Conservation (phyloP, 1,140 invertebrate genomes). For the Zaprionus lachaisei region DNA sequence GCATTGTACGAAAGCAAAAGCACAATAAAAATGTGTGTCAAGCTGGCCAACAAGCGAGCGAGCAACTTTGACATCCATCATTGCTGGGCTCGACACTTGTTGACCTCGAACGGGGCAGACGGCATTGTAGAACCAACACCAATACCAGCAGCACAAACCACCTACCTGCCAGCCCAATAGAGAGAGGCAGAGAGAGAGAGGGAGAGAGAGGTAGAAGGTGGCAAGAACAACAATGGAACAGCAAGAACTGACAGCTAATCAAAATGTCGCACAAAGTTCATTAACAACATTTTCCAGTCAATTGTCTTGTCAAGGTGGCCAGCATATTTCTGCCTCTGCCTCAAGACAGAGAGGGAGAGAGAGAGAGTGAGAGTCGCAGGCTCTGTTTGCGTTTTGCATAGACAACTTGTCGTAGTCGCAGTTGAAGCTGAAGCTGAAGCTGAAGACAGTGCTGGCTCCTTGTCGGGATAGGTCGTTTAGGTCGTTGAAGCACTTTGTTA, state of each 20-base stretch:
- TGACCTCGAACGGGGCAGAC: slow-evolving; percentile 56
- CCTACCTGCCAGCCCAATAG: neutral
- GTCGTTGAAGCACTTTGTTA: slow-evolving; percentile 73
- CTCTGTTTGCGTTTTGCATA: slow-evolving; percentile 65
- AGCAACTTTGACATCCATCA: slow-evolving; percentile 76
- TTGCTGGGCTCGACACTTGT: slow-evolving; percentile 72
- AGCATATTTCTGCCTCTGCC: slow-evolving; percentile 59
- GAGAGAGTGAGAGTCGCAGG: neutral
- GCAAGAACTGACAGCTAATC: slow-evolving; percentile 66
- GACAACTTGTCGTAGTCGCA: slow-evolving; percentile 18
- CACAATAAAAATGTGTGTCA: slow-evolving; percentile 69
- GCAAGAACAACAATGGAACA: slow-evolving; percentile 4
- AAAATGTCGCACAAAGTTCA: slow-evolving; percentile 81
- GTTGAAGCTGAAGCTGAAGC: slow-evolving; percentile 2
- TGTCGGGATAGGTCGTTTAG: slow-evolving; percentile 41
- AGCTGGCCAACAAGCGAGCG: slow-evolving; percentile 43
- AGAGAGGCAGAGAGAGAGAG: neutral
- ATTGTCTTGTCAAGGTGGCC: slow-evolving; percentile 67
- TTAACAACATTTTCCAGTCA: slow-evolving; percentile 82
- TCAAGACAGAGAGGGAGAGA: neutral
- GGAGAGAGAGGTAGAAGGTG: neutral
- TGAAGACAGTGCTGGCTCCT: slow-evolving; percentile 3
- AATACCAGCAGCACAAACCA: slow-evolving; percentile 2
- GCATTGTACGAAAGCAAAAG: slow-evolving; percentile 47
- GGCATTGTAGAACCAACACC: slow-evolving; percentile 7